Evolutionary conservation across 2,113 vertebrate genomes (phyloP).

Genomic region (Ceratotherium simum): DNA sequence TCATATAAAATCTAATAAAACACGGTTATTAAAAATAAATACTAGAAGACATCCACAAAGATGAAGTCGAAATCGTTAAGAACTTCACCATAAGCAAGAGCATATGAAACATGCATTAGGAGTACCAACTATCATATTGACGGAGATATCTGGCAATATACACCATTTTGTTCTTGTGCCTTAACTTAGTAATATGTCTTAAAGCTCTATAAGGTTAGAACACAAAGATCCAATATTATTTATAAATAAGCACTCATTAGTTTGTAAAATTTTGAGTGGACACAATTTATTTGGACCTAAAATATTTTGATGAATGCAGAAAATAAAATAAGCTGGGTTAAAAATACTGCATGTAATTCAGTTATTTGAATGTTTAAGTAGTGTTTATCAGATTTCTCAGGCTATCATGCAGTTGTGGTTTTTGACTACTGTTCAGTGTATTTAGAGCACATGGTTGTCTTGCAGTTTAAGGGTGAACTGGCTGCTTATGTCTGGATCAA

Average conservation of each 20-base stretch:
- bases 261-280: not conserved
- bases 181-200: not conserved
- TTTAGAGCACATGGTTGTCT: not conserved
- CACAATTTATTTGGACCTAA: not conserved
- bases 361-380: not conserved
- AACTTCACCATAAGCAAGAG: not conserved
- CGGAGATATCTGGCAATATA: not conserved
- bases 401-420: not conserved
- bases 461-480: not conserved
- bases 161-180: not conserved
- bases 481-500: not conserved
- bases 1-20: slow-evolving; percentile 35
- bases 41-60: not conserved
- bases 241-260: not conserved
- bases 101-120: not conserved
- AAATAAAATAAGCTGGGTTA: not conserved
- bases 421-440: not conserved
- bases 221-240: not conserved
- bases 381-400: not conserved
- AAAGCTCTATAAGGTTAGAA: not conserved
- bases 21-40: not conserved
- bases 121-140: not conserved
- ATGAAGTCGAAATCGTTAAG: not conserved
- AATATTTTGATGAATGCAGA: slow-evolving; percentile 15
- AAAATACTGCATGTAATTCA: not conserved